Percentiles rank a stretch among this genome's conserved stretches.
These are phyloP conservation scores for Cheumatopsyche charites DNA, from an alignment of 1,140 invertebrate genomes.

Conservation along the genomic window DNA sequence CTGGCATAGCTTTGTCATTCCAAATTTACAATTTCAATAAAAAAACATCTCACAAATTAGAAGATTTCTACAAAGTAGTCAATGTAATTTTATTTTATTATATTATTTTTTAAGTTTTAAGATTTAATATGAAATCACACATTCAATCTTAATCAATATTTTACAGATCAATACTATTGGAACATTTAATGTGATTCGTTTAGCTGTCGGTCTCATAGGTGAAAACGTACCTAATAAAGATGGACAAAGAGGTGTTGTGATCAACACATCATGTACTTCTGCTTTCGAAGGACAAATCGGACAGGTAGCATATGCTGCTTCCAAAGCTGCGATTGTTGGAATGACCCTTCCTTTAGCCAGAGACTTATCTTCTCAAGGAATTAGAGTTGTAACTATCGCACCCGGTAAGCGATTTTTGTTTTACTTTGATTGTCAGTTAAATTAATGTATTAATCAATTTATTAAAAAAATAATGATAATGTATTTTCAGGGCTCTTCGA, in stretches of 20 bases:
- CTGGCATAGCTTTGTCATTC: slow-evolving; percentile 87
- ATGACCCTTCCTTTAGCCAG: slow-evolving; percentile 96
- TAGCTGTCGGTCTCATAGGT: slow-evolving; percentile 80
- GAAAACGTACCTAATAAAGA: slow-evolving; percentile 81
- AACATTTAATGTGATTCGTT: slow-evolving; percentile 92
- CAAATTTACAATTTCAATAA: slow-evolving; percentile 93
- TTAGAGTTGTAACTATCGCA: slow-evolving; percentile 85
- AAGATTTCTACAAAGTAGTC: slow-evolving; percentile 68
- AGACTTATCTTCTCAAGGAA: slow-evolving; percentile 80
- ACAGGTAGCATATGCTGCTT: slow-evolving; percentile 90
- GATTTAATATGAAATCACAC: not conserved
- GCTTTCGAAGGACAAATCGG: slow-evolving; percentile 97
- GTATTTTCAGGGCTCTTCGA: slow-evolving; percentile 80
- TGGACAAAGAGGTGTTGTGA: slow-evolving; percentile 89
- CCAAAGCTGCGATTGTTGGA: slow-evolving; percentile 84
- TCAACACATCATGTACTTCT: slow-evolving; percentile 95
- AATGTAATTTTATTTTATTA: slow-evolving; percentile 52
- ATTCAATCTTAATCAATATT: slow-evolving; percentile 7
- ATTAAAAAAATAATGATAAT: slow-evolving; percentile 31
- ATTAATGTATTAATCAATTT: not conserved
- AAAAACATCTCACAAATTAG: slow-evolving; percentile 69
- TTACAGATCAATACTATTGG: slow-evolving; percentile 84
- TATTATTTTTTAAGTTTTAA: slow-evolving; percentile 8
- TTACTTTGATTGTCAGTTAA: not conserved
- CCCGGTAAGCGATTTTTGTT: slow-evolving; percentile 72